These are phyloP conservation scores for Dolichoris vasculosae DNA, from an alignment of 1,140 invertebrate species.

Conservation along the genomic window DNA sequence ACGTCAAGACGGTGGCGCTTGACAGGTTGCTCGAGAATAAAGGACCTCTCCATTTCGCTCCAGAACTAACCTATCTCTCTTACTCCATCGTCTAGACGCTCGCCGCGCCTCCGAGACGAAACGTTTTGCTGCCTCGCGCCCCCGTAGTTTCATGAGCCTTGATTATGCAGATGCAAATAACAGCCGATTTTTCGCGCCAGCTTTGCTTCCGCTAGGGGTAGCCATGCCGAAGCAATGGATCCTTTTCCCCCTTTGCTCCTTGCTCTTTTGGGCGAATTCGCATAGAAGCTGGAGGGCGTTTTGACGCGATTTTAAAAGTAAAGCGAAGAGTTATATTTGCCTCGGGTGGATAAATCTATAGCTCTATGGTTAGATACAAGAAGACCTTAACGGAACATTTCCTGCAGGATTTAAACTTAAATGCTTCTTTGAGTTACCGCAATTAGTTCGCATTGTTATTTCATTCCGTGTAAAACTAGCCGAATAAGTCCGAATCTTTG, in stretches of 20 bases:
- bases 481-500: background rate
- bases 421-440: background rate
- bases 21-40: constrained; percentile 36
- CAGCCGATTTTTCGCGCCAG: constrained; percentile 24
- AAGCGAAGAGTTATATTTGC: background rate
- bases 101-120: background rate
- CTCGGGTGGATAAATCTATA: background rate
- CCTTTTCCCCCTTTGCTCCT: background rate
- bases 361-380: background rate
- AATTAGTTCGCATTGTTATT: background rate
- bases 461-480: background rate
- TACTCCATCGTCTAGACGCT: background rate
- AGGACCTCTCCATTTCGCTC: constrained; percentile 35
- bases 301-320: background rate
- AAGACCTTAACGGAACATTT: background rate
- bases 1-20: background rate
- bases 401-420: background rate
- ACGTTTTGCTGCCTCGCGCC: background rate
- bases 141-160: background rate
- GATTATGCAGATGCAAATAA: constrained; percentile 36
- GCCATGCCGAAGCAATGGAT: background rate
- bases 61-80: background rate
- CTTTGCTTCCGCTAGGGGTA: background rate
- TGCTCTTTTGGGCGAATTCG: background rate
- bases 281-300: background rate